Evolutionary conservation across 2,888 invertebrate species (phyloP), one percentile per base, ranked within the genome.

Genomic region (Andrena hattorfiana): DNA sequence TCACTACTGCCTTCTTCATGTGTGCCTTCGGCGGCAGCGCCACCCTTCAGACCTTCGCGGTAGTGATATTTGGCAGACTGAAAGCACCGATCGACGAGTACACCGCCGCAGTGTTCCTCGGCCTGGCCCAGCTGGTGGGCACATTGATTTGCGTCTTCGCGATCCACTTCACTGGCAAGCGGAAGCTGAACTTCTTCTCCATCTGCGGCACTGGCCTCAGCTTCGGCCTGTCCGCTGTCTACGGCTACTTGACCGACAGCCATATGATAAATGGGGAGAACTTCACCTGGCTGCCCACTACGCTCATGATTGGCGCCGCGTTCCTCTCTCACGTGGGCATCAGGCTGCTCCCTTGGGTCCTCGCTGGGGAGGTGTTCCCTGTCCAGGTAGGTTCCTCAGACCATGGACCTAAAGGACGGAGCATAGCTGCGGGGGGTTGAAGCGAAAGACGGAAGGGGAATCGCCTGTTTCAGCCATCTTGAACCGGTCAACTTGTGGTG

Each of bases 1-100:
- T 97, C 0, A 94, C 95, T 13, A 95, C 96, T 56, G 94, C 95
- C 23, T 97, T 97, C 92, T 97, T 97, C 89, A 95, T 97, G 16
- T 96, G 96, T 0, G 96, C 97, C 89, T 97, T 97, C 89, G 96
- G 96, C 49, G 97, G 97, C 0, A 96, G 96, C 94, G 96, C 96
- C 0, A 96, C 97, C 0, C 94, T 97, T 30, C 96, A 96, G 94
- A 97, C 97, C 0, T 97, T 96, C 89, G 96, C 97, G 23, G 97
- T 97, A 4, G 95, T 95, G 83, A 97, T 97, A 89, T 97, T 97
- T 90, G 95, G 96, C 67, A 95, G 95, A 78, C 91, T 97, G 30
- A 95, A 96, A 66, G 96, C 97, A 0, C 97, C 97, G 0, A 95
- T 97, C 79, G 96, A 97, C 90, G 96, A 96, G 90, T 97, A 97